phyloP scores from a whole-genome alignment of 2,797 vertebrate genomes.

The Pantherophis alleghaniensis region DNA sequence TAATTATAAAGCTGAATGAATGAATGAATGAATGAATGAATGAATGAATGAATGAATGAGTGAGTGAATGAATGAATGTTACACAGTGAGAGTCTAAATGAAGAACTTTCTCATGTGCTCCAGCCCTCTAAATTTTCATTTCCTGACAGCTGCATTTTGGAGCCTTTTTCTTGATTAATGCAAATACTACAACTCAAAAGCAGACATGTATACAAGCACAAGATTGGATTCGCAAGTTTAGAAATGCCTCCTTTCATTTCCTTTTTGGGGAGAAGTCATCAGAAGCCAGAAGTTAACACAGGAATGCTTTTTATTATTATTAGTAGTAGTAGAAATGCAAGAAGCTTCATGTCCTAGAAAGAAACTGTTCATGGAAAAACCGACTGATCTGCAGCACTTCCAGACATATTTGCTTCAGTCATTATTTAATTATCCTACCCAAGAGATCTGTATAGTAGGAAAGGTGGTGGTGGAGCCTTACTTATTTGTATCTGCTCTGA shows the following conservation, averaged over 20 bases:
- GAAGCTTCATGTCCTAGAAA: not conserved
- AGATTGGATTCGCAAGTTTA: not conserved
- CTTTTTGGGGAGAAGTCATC: not conserved
- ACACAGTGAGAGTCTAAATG: not conserved
- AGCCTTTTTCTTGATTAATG: not conserved
- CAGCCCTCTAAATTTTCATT: not conserved
- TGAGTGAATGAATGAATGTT: not conserved
- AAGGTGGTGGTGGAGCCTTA: conserved; percentile 35
- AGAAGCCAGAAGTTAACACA: not conserved
- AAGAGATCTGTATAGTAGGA: conserved; percentile 10
- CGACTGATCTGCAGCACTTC: not conserved
- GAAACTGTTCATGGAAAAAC: not conserved
- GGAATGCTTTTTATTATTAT: not conserved
- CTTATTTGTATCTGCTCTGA: conserved; percentile 26
- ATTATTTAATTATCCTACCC: conserved; percentile 1
- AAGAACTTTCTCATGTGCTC: not conserved
- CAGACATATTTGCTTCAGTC: conserved; percentile 33
- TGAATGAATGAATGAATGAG: not conserved
- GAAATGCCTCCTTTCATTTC: not conserved
- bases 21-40: not conserved
- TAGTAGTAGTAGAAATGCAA: not conserved
- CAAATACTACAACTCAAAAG: not conserved
- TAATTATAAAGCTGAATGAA: not conserved
- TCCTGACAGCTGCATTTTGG: not conserved
- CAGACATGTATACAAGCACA: not conserved